phyloP scores from a whole-genome alignment of 2,888 invertebrate genomes.

The Agrotis exclamationis region DNA sequence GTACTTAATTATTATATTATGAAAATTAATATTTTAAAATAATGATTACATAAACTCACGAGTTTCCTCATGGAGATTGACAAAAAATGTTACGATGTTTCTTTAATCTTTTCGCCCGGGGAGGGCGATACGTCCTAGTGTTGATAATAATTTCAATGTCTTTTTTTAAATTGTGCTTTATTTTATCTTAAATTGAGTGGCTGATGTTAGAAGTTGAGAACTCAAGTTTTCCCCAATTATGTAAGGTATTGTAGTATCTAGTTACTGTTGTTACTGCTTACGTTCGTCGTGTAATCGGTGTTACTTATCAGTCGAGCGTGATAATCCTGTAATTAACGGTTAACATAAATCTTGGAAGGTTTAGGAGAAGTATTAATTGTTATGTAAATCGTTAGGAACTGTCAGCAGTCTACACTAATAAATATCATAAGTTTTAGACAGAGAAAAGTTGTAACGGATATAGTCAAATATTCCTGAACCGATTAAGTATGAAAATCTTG shows the following conservation, averaged over 20 bases:
- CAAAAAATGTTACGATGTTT: too few relatives aligned
- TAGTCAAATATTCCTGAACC: too few relatives aligned
- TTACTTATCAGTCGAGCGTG: constrained; percentile 31
- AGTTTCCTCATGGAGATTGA: too few relatives aligned
- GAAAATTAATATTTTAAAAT: not conserved
- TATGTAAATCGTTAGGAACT: not conserved
- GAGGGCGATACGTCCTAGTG: too few relatives aligned
- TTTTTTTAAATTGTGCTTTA: too few relatives aligned
- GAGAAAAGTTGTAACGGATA: too few relatives aligned
- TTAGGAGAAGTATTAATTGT: constrained; percentile 10
- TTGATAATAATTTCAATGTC: too few relatives aligned
- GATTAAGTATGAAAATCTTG: too few relatives aligned
- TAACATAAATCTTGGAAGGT: constrained; percentile 20
- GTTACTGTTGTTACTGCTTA: constrained; percentile 31
- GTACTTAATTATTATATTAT: not conserved
- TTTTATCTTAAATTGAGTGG: not conserved
- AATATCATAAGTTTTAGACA: too few relatives aligned
- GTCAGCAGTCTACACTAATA: not conserved
- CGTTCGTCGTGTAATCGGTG: constrained; percentile 31
- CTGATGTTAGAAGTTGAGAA: not conserved
- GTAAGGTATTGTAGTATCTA: not conserved
- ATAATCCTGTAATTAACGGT: constrained; percentile 37
- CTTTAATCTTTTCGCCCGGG: too few relatives aligned
- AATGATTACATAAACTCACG: too few relatives aligned
- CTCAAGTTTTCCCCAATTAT: not conserved